phyloP scores from a whole-genome alignment of 2,113 vertebrate genomes.

The Poeciliopsis turrubarensis region DNA sequence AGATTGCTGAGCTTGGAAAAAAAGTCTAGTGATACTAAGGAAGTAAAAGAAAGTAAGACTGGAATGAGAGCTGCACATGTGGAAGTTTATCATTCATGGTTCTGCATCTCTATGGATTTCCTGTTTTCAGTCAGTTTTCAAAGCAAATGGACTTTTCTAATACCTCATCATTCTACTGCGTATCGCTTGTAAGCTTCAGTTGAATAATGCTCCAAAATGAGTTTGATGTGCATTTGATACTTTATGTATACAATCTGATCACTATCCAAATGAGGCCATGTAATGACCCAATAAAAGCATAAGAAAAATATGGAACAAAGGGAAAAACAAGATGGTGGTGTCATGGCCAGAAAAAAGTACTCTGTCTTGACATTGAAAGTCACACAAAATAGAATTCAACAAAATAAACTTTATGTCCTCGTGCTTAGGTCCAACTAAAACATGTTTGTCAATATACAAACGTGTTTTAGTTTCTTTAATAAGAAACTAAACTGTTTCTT shows the following conservation, averaged over 20 bases:
- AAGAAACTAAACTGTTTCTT: too few relatives aligned
- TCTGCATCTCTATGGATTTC: background rate
- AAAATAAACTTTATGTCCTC: too few relatives aligned
- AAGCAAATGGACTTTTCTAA: background rate
- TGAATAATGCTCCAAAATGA: background rate
- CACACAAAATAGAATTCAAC: too few relatives aligned
- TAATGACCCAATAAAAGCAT: background rate
- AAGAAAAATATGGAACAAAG: background rate
- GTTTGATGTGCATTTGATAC: background rate
- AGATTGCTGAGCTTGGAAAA: background rate
- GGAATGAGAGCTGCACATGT: background rate
- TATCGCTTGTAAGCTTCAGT: background rate
- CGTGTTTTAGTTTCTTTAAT: too few relatives aligned
- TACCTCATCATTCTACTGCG: background rate
- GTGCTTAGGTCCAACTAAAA: too few relatives aligned
- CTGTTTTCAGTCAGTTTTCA: background rate
- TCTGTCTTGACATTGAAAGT: too few relatives aligned
- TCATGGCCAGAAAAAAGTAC: too few relatives aligned
- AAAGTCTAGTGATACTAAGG: slow-evolving; percentile 20
- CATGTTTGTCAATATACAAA: too few relatives aligned
- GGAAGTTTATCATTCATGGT: slow-evolving; percentile 6
- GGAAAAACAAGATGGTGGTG: background rate
- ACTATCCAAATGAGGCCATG: too few relatives aligned
- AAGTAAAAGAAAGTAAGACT: slow-evolving; percentile 18
- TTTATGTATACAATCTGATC: too few relatives aligned